phyloP scores from a whole-genome alignment of 2,888 invertebrate genomes.

The Empis livida region DNA sequence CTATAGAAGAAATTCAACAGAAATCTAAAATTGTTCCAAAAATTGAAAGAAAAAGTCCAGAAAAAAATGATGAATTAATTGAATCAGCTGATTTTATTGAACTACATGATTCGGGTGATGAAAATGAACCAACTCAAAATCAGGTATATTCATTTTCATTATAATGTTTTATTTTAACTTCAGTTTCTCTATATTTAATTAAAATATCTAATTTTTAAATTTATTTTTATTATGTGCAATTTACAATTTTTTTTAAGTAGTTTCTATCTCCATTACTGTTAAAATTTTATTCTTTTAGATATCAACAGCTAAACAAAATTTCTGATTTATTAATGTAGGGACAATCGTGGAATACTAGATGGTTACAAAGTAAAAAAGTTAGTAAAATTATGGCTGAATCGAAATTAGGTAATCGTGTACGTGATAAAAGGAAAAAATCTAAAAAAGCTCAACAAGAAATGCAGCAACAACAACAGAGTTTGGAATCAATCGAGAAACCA shows the following conservation, averaged over 20 bases:
- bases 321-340: conserved; percentile 10
- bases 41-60: conserved; percentile 3
- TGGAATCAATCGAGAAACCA: conserved; percentile 12
- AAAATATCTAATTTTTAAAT: not conserved
- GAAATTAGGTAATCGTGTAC: conserved; percentile 44
- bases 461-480: conserved; percentile 8
- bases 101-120: conserved; percentile 16
- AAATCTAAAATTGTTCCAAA: not conserved
- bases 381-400: conserved; percentile 43
- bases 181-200: conserved; percentile 1
- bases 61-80: conserved; percentile 12
- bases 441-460: conserved; percentile 19
- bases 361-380: conserved; percentile 46
- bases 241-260: too few relatives aligned
- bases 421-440: conserved; percentile 43
- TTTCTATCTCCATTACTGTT: too few relatives aligned
- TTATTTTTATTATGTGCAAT: too few relatives aligned
- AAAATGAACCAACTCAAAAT: conserved; percentile 9
- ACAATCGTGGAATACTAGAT: conserved; percentile 46
- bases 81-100: conserved; percentile 8
- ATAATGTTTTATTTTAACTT: not conserved
- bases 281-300: too few relatives aligned
- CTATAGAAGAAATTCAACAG: not conserved
- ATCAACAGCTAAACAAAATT: conserved; percentile 1
- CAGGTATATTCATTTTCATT: conserved; percentile 1